phyloP scores from a whole-genome alignment of 1,140 invertebrate genomes.

The Nasonia longicornis region DNA sequence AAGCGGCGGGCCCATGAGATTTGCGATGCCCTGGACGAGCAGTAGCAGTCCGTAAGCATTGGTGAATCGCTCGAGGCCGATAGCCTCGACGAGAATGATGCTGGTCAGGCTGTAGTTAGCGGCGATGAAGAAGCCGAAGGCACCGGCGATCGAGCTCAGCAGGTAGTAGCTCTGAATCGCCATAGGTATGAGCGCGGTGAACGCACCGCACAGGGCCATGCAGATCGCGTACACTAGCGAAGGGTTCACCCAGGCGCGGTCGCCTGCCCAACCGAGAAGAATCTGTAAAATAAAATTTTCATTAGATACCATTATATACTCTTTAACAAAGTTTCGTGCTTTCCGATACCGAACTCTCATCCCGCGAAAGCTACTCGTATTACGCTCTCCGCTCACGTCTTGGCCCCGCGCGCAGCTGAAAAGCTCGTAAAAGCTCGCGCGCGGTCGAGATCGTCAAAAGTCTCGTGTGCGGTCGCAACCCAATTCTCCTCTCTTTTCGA shows the following conservation, averaged over 20 bases:
- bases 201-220: conserved; percentile 81
- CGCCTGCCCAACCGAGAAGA: conserved; percentile 87
- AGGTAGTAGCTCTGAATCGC: conserved; percentile 71
- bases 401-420: too few species aligned
- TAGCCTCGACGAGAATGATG: conserved; percentile 87
- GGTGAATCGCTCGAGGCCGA: conserved; percentile 88
- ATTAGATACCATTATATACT: not conserved
- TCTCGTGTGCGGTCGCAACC: too few species aligned
- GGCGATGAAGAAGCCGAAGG: conserved; percentile 87
- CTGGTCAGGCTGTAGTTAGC: conserved; percentile 90
- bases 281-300: conserved; percentile 72
- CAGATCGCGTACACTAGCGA: conserved; percentile 82
- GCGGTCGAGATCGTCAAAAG: too few species aligned
- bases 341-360: not conserved
- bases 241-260: conserved; percentile 81
- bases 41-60: conserved; percentile 90
- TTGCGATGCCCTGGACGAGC: conserved; percentile 89
- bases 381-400: too few species aligned
- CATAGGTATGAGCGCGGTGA: conserved; percentile 79
- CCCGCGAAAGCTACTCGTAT: too few species aligned
- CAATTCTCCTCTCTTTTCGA: too few species aligned
- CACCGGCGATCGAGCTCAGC: conserved; percentile 75
- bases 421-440: not conserved
- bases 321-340: conserved; percentile 44
- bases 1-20: conserved; percentile 87